Percentiles rank a stretch among this genome's conserved stretches.
These are phyloP conservation scores for Bibio marci DNA, from an alignment of 2,888 invertebrate genomes.

Conservation along the genomic window DNA sequence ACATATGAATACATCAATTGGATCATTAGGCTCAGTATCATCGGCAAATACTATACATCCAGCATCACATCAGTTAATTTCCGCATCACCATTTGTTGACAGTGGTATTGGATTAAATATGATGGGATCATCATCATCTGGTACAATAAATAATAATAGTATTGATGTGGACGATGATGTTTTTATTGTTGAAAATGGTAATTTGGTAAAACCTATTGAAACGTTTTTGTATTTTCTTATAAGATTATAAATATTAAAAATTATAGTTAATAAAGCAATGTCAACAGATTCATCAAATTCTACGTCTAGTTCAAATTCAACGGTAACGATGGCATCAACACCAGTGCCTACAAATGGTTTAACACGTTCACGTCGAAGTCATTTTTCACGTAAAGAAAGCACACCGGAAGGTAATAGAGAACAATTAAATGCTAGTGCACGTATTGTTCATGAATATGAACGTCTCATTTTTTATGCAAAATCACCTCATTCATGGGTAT, in stretches of 20 bases:
- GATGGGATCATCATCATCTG: constrained; percentile 17
- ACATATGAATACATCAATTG: constrained; percentile 8
- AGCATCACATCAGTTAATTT: constrained; percentile 11
- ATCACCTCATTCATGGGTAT: constrained; percentile 27
- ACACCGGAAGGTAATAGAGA: constrained; percentile 19
- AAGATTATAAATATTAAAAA: neutral
- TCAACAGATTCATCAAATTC: neutral
- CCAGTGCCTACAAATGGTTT: constrained; percentile 18
- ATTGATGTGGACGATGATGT: constrained; percentile 28
- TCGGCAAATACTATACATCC: constrained; percentile 2
- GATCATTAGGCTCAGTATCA: too few species aligned
- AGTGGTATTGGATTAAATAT: constrained; percentile 29
- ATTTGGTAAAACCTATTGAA: neutral
- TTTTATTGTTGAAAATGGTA: constrained; percentile 20
- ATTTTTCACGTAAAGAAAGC: constrained; percentile 29
- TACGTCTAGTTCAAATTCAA: constrained; percentile 3
- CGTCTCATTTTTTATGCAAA: constrained; percentile 26
- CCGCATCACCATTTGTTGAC: constrained; percentile 20
- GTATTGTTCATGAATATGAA: constrained; percentile 26
- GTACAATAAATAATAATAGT: constrained; percentile 9
- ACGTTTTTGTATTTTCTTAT: neutral
- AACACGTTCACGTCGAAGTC: constrained; percentile 28
- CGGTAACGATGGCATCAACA: constrained; percentile 4
- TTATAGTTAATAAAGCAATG: neutral
- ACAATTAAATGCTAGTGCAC: constrained; percentile 15